Evolutionary conservation across 2,113 vertebrate genomes (phyloP).

Genomic region (Scophthalmus maximus): DNA sequence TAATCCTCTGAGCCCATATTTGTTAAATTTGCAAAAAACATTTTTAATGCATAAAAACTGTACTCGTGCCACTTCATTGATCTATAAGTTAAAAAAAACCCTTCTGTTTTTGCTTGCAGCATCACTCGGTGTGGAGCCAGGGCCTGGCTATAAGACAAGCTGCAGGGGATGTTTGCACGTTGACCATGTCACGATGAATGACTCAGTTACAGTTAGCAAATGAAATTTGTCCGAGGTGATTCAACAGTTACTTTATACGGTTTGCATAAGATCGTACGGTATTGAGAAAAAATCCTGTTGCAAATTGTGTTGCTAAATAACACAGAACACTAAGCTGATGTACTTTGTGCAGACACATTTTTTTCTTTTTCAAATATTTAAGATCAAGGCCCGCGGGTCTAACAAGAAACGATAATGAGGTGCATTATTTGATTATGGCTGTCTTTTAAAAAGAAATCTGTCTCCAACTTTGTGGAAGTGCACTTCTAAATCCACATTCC

Average conservation of each 20-base stretch:
- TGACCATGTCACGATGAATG: neutral
- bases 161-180: neutral
- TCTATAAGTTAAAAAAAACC: constrained; percentile 13
- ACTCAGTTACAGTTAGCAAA: neutral
- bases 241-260: too few species aligned
- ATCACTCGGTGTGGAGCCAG: neutral
- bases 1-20: constrained; percentile 33
- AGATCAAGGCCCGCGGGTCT: too few species aligned
- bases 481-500: too few species aligned
- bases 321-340: neutral
- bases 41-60: constrained; percentile 18
- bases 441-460: too few species aligned
- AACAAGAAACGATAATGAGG: too few species aligned
- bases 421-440: too few species aligned
- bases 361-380: neutral
- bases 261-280: neutral
- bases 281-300: neutral
- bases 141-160: neutral
- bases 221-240: too few species aligned
- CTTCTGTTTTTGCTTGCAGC: constrained; percentile 11
- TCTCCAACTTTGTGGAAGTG: too few species aligned
- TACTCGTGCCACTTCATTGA: constrained; percentile 13
- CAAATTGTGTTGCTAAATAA: neutral
- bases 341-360: neutral
- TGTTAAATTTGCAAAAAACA: constrained; percentile 20